These are phyloP conservation scores for Dryadula phaetusa DNA, from an alignment of 2,888 invertebrate species.

Conservation along the genomic window DNA sequence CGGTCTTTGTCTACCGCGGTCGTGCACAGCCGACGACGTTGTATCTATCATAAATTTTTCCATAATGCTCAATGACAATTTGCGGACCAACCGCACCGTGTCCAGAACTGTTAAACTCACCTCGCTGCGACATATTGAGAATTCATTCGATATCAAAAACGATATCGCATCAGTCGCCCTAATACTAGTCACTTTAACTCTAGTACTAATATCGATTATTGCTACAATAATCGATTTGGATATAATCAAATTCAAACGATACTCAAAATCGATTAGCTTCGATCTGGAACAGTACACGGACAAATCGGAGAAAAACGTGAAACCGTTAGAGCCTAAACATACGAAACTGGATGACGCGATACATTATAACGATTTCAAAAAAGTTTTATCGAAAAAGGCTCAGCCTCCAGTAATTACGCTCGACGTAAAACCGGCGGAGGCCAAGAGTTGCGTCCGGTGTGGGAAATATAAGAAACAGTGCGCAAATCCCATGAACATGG, in stretches of 20 bases:
- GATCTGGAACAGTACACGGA: slow-evolving; percentile 67
- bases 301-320: slow-evolving; percentile 45
- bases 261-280: slow-evolving; percentile 64
- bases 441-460: slow-evolving; percentile 69
- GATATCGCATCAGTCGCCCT: slow-evolving; percentile 66
- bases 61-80: slow-evolving; percentile 72
- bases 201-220: slow-evolving; percentile 61
- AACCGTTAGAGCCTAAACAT: background rate
- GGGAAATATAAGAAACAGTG: slow-evolving; percentile 77
- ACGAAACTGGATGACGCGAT: slow-evolving; percentile 43
- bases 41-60: slow-evolving; percentile 77
- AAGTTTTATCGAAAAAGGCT: slow-evolving; percentile 61
- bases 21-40: slow-evolving; percentile 73
- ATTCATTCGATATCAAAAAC: slow-evolving; percentile 56
- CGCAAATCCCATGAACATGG: slow-evolving; percentile 53
- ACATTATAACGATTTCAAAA: slow-evolving; percentile 52
- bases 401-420: slow-evolving; percentile 70
- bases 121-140: slow-evolving; percentile 60
- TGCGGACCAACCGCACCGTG: slow-evolving; percentile 65
- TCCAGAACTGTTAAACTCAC: slow-evolving; percentile 64
- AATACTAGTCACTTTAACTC: slow-evolving; percentile 58
- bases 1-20: slow-evolving; percentile 78
- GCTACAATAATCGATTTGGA: slow-evolving; percentile 78
- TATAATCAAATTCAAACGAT: slow-evolving; percentile 59
- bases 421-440: slow-evolving; percentile 69